A percentile compares a stretch with the other conserved stretches of the same genome.
phyloP scores from a whole-genome alignment of 1,140 invertebrate species.

The Mizuhopecten yessoensis region DNA sequence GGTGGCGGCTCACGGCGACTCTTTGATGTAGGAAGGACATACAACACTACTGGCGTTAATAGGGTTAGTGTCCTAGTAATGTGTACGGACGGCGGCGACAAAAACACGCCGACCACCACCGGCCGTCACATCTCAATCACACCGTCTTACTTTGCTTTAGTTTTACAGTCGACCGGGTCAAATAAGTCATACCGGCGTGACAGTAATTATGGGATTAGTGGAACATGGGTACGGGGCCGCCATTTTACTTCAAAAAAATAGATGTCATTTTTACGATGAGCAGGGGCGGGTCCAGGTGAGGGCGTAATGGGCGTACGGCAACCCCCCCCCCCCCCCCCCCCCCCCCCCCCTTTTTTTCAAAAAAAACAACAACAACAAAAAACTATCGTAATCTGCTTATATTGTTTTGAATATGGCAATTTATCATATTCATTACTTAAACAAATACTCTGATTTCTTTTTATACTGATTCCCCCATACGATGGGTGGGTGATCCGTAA shows the following conservation, averaged over 20 bases:
- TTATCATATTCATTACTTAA: no score
- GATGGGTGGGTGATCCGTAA: no score
- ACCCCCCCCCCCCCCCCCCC: no score
- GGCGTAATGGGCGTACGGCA: no score
- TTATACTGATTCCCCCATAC: no score
- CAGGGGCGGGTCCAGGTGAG: no score
- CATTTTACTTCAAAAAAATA: slow-evolving; percentile 18
- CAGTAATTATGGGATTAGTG: not conserved
- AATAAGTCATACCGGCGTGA: not conserved
- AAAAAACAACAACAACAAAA: no score
- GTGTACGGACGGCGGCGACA: not conserved
- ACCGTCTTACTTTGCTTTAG: not conserved
- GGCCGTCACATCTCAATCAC: not conserved
- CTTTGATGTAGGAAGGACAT: not conserved
- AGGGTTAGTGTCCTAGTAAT: not conserved
- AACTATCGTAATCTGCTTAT: no score
- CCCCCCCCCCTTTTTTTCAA: no score
- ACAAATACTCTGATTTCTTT: no score
- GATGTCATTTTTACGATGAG: no score
- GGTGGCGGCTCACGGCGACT: not conserved
- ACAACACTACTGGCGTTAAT: slow-evolving; percentile 2
- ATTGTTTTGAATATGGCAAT: no score
- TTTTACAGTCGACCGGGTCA: not conserved
- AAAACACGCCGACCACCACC: not conserved
- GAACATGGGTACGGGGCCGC: not conserved